Evolutionary conservation across 2,888 invertebrate genomes (phyloP), one percentile per base, ranked within the genome.

Genomic region (Cheilosia grossa): DNA sequence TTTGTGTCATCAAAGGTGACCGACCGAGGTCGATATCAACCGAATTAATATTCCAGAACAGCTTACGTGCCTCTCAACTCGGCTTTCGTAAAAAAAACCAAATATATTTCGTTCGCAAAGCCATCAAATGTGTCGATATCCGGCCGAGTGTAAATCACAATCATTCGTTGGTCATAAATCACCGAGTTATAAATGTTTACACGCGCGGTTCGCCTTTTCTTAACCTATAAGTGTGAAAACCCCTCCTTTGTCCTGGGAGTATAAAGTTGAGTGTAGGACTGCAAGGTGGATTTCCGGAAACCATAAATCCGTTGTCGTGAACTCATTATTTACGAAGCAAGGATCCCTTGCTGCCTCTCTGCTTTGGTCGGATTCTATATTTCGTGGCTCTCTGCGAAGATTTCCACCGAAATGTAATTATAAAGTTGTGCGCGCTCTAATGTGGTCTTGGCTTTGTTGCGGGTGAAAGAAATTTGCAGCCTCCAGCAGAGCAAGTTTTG

Each of bases 291-390:
- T 70, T 85, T 61, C 30, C 81, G 66, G 80, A 77, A 77, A 77
- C 85, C 85, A 85, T 85, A 85, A 85, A 85, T 85, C 85, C 81
- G 81, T 85, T 85, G 81, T 75, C 67, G 75, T 81, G 77, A 85
- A 85, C 81, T 85, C 85, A 85, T 85, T 85, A 81, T 77, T 85
- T 81, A 73, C 72, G 81, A 81, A 58, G 49, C 47, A 63, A 40
- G 44, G 56, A 17, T 42, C 42, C 42, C 42, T n/a, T 6, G 30
- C 19, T 58, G 33, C 47, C 47, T 10, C 15, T 33, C 19, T 74
- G 40, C 49, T 61, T 58, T 13, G 19, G 33, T 15, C 24, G 27
- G 27, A 15, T 63, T 47, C 56, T 58, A 24, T 15, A 9, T 37
- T 33, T 4, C 7, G 4, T 59, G 17, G 19, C 5, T 30, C 64